Base-by-base conservation (phyloP, 2,888 invertebrate genomes). In the Athetis lepigone region DNA sequence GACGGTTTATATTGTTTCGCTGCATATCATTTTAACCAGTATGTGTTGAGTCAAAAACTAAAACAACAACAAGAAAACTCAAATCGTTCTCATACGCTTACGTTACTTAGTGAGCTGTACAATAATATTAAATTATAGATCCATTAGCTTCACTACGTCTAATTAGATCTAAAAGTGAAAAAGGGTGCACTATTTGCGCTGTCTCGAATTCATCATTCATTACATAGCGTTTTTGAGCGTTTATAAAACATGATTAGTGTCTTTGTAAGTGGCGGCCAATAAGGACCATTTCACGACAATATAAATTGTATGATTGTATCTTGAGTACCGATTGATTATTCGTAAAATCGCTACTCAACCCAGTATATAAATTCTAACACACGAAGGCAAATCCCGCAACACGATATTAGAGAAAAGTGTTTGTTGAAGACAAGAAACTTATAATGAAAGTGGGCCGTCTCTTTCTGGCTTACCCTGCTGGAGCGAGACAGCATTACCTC, bases 121-220 rank as follows among this genome's bases (percentile, higher is more conserved):
- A 46, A 69, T 64, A 59, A 69, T 40, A 25, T 59, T 46, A 40
- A 33, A 46, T 36, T 37, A 46, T 21, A 69, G n/a, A 46, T 59
- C 16, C 0, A 45, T 49, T 9, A 13, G 50, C 25, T 50, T 50
- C 21, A 70, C n/a, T 60, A 61, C 16, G 11, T 49, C 23, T 61
- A 39, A 50, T 4, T 18, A 27, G 9, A 23, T 23, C 19, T 16
- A 1, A 29, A 33, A 70, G 13, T 43, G 27, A n/a, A 9, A 60
- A 18, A 36, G n/a, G 27, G 27, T 27, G 47, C 18, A 29, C 8
- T 16, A 37, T 16, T 19, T 58, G 59, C 18, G 69, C 36, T 56
- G 21, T 47, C 43, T 43, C 47, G 4, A 23, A 25, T 16, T 8
- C n/a, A 60, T 18, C 23, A 58, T 33, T 25, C 11, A 45, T 29